Percentiles rank a stretch among this genome's conserved stretches.
phyloP scores from a whole-genome alignment of 2,797 vertebrate genomes.

The Triplophysa bombifrons region DNA sequence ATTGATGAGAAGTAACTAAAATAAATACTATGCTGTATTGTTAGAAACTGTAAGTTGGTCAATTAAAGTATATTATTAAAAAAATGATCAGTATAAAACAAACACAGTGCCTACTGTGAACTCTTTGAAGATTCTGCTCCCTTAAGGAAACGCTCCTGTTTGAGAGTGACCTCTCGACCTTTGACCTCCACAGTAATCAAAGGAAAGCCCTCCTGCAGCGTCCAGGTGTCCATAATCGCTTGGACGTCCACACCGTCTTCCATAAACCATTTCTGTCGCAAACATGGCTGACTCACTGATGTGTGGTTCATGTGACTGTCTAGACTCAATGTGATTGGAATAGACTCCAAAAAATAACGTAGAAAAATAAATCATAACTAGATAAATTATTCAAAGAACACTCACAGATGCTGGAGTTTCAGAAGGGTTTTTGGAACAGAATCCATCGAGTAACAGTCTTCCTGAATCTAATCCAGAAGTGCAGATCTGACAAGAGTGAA shows the following conservation, averaged over 20 bases:
- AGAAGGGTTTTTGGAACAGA: conserved; percentile 67
- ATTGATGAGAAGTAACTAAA: no score
- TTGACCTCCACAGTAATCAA: conserved; percentile 83
- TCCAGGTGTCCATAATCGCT: conserved; percentile 81
- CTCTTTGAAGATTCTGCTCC: conserved; percentile 64
- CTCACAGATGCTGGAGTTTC: conserved; percentile 68
- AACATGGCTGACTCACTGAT: not conserved
- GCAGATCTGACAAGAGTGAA: conserved; percentile 70
- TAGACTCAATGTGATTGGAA: not conserved
- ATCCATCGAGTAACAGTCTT: conserved; percentile 60
- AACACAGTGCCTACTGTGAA: conserved; percentile 70
- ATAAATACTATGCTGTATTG: no score
- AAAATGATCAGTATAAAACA: not conserved
- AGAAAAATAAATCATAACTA: not conserved
- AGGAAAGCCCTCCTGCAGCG: conserved; percentile 89
- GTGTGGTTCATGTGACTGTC: not conserved
- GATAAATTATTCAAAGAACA: not conserved
- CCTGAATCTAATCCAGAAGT: conserved; percentile 55
- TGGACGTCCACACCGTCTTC: conserved; percentile 67
- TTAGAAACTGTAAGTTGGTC: no score
- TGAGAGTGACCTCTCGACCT: conserved; percentile 82
- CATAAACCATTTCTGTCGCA: conserved; percentile 75
- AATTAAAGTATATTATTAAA: no score
- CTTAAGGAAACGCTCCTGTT: conserved; percentile 85
- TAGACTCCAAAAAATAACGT: not conserved